Base-by-base conservation (phyloP, 2,113 vertebrate species). In the Hyla sarda region DNA sequence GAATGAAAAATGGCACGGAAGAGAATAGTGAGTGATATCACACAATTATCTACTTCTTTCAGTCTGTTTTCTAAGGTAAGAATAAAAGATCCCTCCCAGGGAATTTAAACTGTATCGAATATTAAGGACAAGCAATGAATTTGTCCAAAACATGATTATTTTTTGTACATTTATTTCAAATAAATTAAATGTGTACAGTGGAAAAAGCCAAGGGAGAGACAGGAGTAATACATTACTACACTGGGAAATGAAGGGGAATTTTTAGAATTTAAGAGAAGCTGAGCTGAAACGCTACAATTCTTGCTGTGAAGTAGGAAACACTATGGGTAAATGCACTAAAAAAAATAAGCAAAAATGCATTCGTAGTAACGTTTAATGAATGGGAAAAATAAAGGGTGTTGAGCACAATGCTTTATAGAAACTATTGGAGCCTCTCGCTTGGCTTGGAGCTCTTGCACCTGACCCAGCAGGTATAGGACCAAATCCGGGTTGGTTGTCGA, bases 1-100 rank as follows among this genome's bases (percentile, higher is more conserved):
- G 77, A 67, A 86, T 80, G 67, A 86, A 72, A 81, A 74, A 67
- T 3, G 54, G n/a, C 69, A 41, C 7, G 32, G 32, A 32, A 48
- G 28, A 52, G 25, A 77, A 47, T 78, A 52, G 37, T 50, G 41
- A 50, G 28, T 37, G 28, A 65, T 85, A 75, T 77, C 30, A 21
- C 17, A 32, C 74, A 67, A 52, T 54, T 84, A 75, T 76, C 72
- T 60, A 48, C 54, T 84, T 74, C 30, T 60, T 75, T 83, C n/a
- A 75, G 25, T 25, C 52, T 45, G 30, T 76, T 84, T 84, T 32
- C 65, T 34, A 67, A 50, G 21, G 62, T 50, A 82, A 52, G 3
- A 81, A 45, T 45, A 65, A 45, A 81, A 81, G n/a, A 81, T 58
- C 58, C 60, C 78, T 69, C 58, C n/a, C 11, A 47, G 56, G 48